Conservation (phyloP, 2,797 vertebrate genomes). For the Notamacropus eugenii region DNA sequence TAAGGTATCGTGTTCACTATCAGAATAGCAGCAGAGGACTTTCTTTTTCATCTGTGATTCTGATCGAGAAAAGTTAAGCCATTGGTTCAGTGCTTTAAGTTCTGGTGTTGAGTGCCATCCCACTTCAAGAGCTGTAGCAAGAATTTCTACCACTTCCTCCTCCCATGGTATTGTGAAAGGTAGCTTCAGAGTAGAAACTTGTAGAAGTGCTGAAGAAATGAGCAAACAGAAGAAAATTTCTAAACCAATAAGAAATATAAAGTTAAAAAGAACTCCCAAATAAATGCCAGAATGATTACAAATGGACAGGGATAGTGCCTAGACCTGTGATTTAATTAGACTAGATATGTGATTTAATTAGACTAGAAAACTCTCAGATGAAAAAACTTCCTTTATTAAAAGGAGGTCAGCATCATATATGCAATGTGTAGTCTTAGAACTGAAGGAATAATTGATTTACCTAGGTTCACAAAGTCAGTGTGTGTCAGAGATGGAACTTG, state of each 20-base stretch:
- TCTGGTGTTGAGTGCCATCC: not conserved
- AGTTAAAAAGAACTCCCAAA: not conserved
- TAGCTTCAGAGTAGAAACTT: not conserved
- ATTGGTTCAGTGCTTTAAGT: not conserved
- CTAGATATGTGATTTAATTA: not conserved
- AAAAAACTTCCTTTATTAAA: not conserved
- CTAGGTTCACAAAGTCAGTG: not conserved
- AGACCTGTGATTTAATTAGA: no score
- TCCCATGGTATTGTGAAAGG: not conserved
- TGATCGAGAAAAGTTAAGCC: not conserved
- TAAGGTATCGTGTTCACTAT: not conserved
- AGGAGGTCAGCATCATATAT: not conserved
- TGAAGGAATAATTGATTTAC: not conserved
- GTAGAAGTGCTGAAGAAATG: not conserved
- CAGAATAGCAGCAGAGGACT: not conserved
- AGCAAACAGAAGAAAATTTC: not conserved
- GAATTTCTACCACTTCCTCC: not conserved
- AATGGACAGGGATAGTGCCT: not conserved
- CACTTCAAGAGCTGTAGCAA: not conserved
- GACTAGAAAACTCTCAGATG: not conserved
- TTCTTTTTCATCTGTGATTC: not conserved
- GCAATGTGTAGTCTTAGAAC: not conserved
- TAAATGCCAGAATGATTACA: not conserved
- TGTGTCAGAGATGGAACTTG: not conserved
- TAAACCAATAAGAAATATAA: not conserved